phyloP scores from a whole-genome alignment of 2,888 invertebrate species.

The Azorinus chamasolen region DNA sequence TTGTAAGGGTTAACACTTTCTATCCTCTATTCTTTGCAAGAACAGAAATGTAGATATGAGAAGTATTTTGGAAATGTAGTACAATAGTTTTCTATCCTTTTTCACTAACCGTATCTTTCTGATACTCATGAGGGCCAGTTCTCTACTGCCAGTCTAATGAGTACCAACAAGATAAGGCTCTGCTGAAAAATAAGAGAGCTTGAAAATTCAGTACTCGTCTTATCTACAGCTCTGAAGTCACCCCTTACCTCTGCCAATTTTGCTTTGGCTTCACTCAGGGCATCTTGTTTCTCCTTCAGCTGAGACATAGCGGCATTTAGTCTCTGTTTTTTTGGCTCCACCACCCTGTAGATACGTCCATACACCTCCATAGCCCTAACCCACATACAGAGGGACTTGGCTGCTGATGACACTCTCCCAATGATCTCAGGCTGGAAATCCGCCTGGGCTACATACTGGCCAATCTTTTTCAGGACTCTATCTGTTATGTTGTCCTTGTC shows the following conservation, averaged over 20 bases:
- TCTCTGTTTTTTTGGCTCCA: constrained; percentile 95
- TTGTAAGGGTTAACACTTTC: too few relatives aligned
- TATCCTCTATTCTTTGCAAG: too few relatives aligned
- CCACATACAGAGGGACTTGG: constrained; percentile 96
- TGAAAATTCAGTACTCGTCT: too few relatives aligned
- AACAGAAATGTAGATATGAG: too few relatives aligned
- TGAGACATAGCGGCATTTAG: constrained; percentile 92
- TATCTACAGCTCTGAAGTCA: too few relatives aligned
- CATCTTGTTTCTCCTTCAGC: constrained; percentile 92
- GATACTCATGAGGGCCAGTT: too few relatives aligned
- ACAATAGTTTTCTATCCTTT: too few relatives aligned
- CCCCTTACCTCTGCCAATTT: constrained; percentile 91
- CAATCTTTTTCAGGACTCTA: constrained; percentile 93
- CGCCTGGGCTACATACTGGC: constrained; percentile 92
- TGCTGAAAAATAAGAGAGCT: too few relatives aligned
- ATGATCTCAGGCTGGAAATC: constrained; percentile 96
- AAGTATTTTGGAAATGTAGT: too few relatives aligned
- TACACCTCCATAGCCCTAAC: constrained; percentile 96
- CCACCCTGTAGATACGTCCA: constrained; percentile 92
- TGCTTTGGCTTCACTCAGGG: constrained; percentile 92
- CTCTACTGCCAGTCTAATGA: too few relatives aligned
- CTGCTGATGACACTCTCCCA: constrained; percentile 93
- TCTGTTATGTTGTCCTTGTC: constrained; percentile 96
- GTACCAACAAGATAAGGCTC: too few relatives aligned
- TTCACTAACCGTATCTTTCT: too few relatives aligned